These are phyloP conservation scores for Eueides isabella DNA, from an alignment of 1,140 invertebrate genomes.

Conservation along the genomic window DNA sequence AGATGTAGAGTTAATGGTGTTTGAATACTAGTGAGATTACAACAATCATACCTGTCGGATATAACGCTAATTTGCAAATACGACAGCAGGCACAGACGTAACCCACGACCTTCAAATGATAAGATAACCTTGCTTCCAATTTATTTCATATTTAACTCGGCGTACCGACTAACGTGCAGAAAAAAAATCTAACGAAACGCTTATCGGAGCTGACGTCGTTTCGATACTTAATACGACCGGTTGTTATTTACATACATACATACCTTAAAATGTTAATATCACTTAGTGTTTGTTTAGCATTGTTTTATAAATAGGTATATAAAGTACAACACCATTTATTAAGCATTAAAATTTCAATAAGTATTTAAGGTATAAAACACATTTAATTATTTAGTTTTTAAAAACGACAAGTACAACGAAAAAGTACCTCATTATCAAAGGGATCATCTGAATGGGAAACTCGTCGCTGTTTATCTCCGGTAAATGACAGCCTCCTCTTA, in stretches of 20 bases:
- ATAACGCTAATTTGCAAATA: constrained; percentile 36
- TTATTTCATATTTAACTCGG: constrained; percentile 57
- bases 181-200: constrained; percentile 53
- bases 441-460: constrained; percentile 68
- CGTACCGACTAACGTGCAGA: constrained; percentile 27
- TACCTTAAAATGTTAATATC: neutral
- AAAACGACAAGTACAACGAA: neutral
- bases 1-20: neutral
- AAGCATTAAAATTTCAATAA: too few relatives aligned
- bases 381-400: neutral
- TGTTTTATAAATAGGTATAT: neutral
- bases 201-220: constrained; percentile 51
- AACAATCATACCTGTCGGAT: constrained; percentile 20
- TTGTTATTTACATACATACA: neutral
- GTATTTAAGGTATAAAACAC: neutral
- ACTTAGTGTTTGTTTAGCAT: neutral
- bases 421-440: constrained; percentile 75
- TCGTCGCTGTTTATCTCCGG: constrained; percentile 76
- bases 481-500: constrained; percentile 78
- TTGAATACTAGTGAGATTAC: too few relatives aligned
- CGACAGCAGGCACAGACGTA: constrained; percentile 25
- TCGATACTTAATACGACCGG: neutral
- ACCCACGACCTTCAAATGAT: constrained; percentile 65
- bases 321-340: neutral
- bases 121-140: constrained; percentile 81